Conservation (phyloP, 2,113 vertebrate species). For the Dasyprocta punctata region DNA sequence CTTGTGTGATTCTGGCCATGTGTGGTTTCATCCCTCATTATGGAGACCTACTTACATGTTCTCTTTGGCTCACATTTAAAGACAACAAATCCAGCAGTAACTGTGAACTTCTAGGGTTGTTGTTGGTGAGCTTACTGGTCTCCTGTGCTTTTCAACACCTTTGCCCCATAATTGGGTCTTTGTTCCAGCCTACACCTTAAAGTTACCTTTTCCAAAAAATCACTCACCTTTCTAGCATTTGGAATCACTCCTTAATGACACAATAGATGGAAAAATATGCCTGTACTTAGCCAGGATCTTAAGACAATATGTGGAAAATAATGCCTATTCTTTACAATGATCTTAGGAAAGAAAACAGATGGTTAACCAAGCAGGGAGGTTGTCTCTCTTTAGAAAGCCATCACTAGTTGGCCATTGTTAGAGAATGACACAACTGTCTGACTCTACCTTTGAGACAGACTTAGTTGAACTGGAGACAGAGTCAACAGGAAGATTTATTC, state of each 20-base stretch:
- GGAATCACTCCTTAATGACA: slow-evolving; percentile 17
- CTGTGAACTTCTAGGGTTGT: neutral
- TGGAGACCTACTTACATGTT: neutral
- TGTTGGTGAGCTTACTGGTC: neutral
- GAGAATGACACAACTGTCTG: slow-evolving; percentile 76
- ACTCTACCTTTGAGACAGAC: slow-evolving; percentile 69
- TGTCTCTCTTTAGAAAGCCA: slow-evolving; percentile 40
- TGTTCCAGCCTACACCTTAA: neutral
- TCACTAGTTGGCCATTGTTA: slow-evolving; percentile 3
- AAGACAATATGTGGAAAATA: neutral
- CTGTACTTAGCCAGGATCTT: neutral
- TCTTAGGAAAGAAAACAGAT: neutral
- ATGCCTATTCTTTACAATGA: neutral
- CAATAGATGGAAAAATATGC: neutral
- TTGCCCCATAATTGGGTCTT: neutral
- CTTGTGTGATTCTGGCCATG: neutral
- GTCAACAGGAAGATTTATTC: slow-evolving; percentile 75
- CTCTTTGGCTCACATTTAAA: neutral
- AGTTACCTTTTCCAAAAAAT: neutral
- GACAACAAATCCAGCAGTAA: neutral
- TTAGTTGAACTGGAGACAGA: slow-evolving; percentile 66
- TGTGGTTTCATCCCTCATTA: neutral
- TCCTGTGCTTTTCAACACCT: neutral
- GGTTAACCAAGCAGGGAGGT: neutral
- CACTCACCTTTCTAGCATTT: neutral